Evolutionary conservation across 2,113 vertebrate genomes (phyloP), one percentile per base, ranked within the genome.

Genomic region (Amia ocellicauda): DNA sequence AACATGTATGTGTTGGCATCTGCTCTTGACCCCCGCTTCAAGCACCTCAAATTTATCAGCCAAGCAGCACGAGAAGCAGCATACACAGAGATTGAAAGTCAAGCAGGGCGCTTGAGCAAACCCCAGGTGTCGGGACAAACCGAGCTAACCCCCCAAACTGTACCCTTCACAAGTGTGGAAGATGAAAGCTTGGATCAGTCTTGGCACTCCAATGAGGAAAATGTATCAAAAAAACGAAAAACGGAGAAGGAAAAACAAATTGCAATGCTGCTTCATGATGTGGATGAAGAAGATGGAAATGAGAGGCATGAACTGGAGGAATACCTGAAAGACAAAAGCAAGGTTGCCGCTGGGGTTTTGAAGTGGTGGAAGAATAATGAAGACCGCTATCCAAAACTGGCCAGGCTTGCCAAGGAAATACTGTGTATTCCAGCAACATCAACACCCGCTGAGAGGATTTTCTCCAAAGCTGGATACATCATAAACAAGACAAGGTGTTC

Each of bases 371-470:
- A 11, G 26, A 52, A 13, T 23, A 52, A 52, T 9, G 50, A 52
- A 23, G 50, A 23, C 20, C 50, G 9, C 50, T 52, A 52, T 52
- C 50, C 50, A 52, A 52, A 52, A 23, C 50, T 52, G 45, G 16
- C 45, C 45, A 49, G 14, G 19, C 14, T 19, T n/a, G 50, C 19
- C 50, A 52, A 24, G 26, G 8, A 3, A 23, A 23, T 52, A 52
- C 50, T 52, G 8, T 52, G 50, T 11, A 52, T 52, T 23, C 1
- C 50, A 7, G 22, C 50, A 20, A 52, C 7, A 13, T 52, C 19
- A 20, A 52, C 50, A 52, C 50, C 50, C 22, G 10, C 14, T 7
- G 7, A 52, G 22, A 3, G 20, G 26, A 24, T 52, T 23, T 52
- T 52, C 50, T 52, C 19, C 22, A 52, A 52, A 11, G 20, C 50